Conservation (phyloP, 2,888 invertebrate species). For the Xestoiulus laeticollis region DNA sequence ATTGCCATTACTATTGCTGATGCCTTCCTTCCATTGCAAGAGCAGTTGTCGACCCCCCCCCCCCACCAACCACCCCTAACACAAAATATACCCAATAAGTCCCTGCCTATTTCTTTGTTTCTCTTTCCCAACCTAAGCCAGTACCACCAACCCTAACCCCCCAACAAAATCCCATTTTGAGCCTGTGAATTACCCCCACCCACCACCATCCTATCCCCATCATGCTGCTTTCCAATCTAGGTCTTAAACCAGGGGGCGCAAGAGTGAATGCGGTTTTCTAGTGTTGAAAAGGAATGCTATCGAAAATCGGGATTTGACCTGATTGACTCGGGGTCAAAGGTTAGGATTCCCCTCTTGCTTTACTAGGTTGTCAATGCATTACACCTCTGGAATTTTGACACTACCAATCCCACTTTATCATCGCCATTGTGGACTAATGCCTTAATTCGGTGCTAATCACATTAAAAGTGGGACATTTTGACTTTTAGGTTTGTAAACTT, state of each 20-base stretch:
- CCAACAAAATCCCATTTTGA: background rate
- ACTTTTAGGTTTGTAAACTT: too few relatives aligned
- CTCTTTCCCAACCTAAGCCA: slow-evolving; percentile 42
- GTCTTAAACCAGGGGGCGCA: background rate
- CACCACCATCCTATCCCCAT: background rate
- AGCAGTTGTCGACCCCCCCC: background rate
- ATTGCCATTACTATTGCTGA: slow-evolving; percentile 20
- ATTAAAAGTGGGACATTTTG: too few relatives aligned
- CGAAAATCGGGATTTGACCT: background rate
- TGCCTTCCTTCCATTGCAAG: slow-evolving; percentile 29
- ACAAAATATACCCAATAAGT: background rate
- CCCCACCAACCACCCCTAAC: background rate
- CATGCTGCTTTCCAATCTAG: background rate
- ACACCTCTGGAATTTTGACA: too few relatives aligned
- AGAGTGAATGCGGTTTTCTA: background rate
- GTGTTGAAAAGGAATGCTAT: background rate
- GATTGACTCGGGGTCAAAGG: background rate
- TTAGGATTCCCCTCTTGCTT: too few relatives aligned
- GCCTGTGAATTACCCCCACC: background rate
- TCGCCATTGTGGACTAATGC: too few relatives aligned
- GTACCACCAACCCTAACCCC: background rate
- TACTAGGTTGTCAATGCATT: too few relatives aligned
- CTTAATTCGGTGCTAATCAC: too few relatives aligned
- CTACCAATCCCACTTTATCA: too few relatives aligned
- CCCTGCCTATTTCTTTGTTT: slow-evolving; percentile 36